phyloP scores from a whole-genome alignment of 2,888 invertebrate species.

The Smittia sp. region DNA sequence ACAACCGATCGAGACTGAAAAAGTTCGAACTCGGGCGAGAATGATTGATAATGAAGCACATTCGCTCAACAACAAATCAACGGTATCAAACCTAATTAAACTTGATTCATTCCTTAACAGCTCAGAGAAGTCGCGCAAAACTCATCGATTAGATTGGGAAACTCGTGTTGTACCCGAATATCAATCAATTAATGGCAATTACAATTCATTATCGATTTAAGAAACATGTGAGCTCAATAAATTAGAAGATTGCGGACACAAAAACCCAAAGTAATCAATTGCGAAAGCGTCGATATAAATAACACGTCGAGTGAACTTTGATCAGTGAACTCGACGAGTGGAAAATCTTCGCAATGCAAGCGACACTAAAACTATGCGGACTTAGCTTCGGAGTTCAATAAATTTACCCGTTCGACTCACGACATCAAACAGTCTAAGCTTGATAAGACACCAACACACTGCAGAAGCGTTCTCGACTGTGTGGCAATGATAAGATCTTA shows the following conservation, averaged over 20 bases:
- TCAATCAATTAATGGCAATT: constrained; percentile 41
- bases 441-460: not conserved
- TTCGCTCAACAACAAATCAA: constrained; percentile 29
- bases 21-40: not conserved
- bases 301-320: not conserved
- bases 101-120: constrained; percentile 21
- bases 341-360: no score
- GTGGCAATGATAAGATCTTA: constrained; percentile 13
- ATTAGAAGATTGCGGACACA: not conserved
- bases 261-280: not conserved
- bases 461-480: not conserved
- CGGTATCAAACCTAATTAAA: constrained; percentile 34
- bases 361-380: no score
- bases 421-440: no score
- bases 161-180: constrained; percentile 20
- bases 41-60: constrained; percentile 37
- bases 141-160: constrained; percentile 33
- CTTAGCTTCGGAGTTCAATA: no score
- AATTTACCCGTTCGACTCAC: no score
- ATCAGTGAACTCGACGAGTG: no score
- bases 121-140: not conserved
- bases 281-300: constrained; percentile 2
- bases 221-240: constrained; percentile 23
- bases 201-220: constrained; percentile 37
- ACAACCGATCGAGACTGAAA: not conserved